A percentile compares a stretch with the other conserved stretches of the same genome.
phyloP scores from a whole-genome alignment of 2,113 vertebrate species.

The Aspiorhynchus laticeps region DNA sequence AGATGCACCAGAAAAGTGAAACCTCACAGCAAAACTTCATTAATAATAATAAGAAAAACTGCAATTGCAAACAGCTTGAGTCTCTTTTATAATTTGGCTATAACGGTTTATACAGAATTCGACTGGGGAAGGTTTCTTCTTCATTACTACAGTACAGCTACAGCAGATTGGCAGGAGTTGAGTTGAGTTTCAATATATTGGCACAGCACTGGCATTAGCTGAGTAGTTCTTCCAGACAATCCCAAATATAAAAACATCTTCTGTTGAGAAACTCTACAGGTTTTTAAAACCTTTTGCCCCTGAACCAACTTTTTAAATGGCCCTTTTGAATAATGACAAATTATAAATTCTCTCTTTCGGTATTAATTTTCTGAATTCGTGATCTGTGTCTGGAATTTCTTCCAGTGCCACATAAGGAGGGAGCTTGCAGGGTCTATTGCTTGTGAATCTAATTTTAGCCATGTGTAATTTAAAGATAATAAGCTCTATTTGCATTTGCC shows the following conservation, averaged over 20 bases:
- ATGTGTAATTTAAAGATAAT: constrained; percentile 50
- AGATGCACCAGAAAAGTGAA: too few relatives aligned
- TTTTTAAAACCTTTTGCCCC: not conserved
- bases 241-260: not conserved
- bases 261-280: not conserved
- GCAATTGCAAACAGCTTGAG: not conserved
- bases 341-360: not conserved
- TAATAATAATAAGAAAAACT: not conserved
- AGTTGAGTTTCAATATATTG: not conserved
- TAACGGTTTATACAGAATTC: not conserved
- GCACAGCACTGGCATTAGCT: not conserved
- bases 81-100: not conserved
- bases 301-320: not conserved
- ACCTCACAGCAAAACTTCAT: not conserved
- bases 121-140: not conserved
- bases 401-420: not conserved
- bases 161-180: not conserved
- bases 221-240: not conserved
- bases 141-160: not conserved
- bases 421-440: not conserved
- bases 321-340: not conserved
- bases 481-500: constrained; percentile 40
- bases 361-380: not conserved
- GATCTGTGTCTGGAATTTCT: constrained; percentile 11
- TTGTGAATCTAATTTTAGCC: constrained; percentile 14